Base-by-base conservation (phyloP, 2,888 invertebrate species). In the Auanema freiburgensis region DNA sequence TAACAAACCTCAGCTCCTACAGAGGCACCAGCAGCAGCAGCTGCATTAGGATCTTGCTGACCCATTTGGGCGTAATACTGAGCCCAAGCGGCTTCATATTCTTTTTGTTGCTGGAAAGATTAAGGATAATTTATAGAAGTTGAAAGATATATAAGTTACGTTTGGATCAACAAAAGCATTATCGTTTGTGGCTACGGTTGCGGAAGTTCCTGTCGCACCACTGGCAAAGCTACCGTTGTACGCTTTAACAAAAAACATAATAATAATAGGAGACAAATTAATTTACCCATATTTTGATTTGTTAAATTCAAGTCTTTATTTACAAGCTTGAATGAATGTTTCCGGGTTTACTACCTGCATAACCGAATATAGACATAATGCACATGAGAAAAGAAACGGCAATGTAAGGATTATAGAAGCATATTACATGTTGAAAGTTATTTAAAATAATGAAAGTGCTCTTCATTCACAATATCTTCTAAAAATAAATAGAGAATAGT, bases 41-140 rank as follows among this genome's bases (percentile, higher is more conserved):
- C 62, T 21, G 57, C 66, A 5, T 49, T 51, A 25, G 62, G 61
- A 14, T 57, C 59, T 16, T 59, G 54, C 18, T 61, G 60, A 11
- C 57, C 67, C 8, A 66, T 57, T 21, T 59, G 51, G 10, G 70
- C 70, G 44, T 70, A 70, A 59, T 70, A 70, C 33, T 62, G 55
- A 4, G 70, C 70, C 70, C 70, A 70, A 16, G 70, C 70, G 23
- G 60, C 62, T 58, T 70, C 65, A 55, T 67, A 63, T 21, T 65
- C 64, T 33, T 67, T 65, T 23, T 58, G 49, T 14, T 57, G 62
- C 67, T 69, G 24, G 51, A 57, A 44, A 25, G 40, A 24, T 42
- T 41, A 54, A 53, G 46, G 11, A 33, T n/a, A 40, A 21, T 12
- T 55, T 42, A 33, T 11, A 5, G 10, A 11, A 51, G 16, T 23